Base-by-base conservation (phyloP, 2,797 vertebrate genomes). In the Sebastes nivosus region DNA sequence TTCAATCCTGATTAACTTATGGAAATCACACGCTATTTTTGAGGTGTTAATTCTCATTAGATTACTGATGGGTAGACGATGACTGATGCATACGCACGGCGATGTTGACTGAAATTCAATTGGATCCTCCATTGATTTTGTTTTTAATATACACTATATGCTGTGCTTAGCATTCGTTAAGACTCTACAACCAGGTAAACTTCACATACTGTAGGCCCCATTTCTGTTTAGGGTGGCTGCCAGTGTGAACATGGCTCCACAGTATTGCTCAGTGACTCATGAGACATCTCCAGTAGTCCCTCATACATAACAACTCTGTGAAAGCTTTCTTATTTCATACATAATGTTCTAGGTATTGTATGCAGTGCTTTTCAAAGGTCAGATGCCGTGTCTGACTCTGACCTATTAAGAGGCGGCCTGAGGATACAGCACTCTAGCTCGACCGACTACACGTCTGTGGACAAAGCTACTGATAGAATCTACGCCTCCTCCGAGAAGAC, bases 1-100 rank as follows among this genome's bases (percentile, higher is more conserved):
- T 93, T 93, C 87, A 91, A 90, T 93, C 72, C 81, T 86, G 87
- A 92, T 94, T 91, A 93, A 91, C 9, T 89, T 88, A 89, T 92
- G 87, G 84, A 93, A 93, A 93, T 89, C 79, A 64, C 68, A 64
- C 34, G 75, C 89, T 90, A 88, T 93, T 92, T 92, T 89, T 89
- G 75, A 88, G 87, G 81, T 92, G 92, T 93, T 92, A 89, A 92
- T 93, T 92, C 85, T 83, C 72, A 87, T 92, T 89, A 86, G 76
- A 72, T 77, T 81, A 66, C 79, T 79, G 88, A 88, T 75, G 85
- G 70, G 20, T 76, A 72, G 89, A 89, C 73, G 52, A 75, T 89
- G 89, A 92, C 81, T 87, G 89, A 90, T 87, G 77, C 34, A 72
- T 59, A 78, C 24, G 52, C 72, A 59, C 14, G 61, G 6, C n/a